These are phyloP conservation scores for Trissolcus brochymenae DNA, from an alignment of 2,888 invertebrate species.

Conservation along the genomic window DNA sequence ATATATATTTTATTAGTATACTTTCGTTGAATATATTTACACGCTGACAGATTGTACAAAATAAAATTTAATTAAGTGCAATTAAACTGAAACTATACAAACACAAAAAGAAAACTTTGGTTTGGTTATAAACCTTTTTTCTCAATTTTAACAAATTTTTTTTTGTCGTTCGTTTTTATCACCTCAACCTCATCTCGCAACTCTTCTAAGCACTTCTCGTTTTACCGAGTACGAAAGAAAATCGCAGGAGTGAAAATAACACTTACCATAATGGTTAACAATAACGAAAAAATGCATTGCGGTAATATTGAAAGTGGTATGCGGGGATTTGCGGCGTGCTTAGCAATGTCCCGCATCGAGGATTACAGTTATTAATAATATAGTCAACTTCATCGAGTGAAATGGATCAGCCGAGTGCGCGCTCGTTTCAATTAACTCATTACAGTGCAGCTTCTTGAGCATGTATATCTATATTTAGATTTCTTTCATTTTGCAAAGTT, in stretches of 20 bases:
- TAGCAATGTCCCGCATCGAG: constrained; percentile 7
- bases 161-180: neutral
- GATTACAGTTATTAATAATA: constrained; percentile 40
- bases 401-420: constrained; percentile 28
- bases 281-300: constrained; percentile 32
- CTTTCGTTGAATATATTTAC: too few species aligned
- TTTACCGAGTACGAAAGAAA: constrained; percentile 8
- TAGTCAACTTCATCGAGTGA: constrained; percentile 34
- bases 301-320: constrained; percentile 47
- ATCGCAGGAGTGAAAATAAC: constrained; percentile 9
- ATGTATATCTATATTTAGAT: too few species aligned
- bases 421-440: constrained; percentile 32
- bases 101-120: neutral
- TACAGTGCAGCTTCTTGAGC: neutral
- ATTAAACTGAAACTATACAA: neutral
- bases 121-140: neutral
- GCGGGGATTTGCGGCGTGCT: constrained; percentile 30
- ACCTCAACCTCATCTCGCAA: neutral
- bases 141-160: neutral
- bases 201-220: constrained; percentile 3
- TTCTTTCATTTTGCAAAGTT: neutral
- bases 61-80: too few species aligned
- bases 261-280: constrained; percentile 23
- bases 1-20: too few species aligned
- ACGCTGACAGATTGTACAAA: too few species aligned